Evolutionary conservation across 2,888 invertebrate genomes (phyloP), one percentile per base, ranked within the genome.

Genomic region (Diarsia dahlii): DNA sequence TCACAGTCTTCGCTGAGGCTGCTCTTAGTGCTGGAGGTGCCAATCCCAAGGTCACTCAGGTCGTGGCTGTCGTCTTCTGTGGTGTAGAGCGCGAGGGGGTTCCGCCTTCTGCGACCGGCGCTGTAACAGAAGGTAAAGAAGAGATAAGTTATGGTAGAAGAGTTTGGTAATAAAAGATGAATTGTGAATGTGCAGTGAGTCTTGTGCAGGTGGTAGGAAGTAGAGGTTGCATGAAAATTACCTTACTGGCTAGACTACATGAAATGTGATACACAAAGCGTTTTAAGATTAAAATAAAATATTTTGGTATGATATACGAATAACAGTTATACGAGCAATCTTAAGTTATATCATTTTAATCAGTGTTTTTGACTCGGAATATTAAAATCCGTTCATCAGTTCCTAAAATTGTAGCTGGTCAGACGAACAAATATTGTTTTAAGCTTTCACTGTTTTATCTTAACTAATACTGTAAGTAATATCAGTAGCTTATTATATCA

Each of bases 1-100:
- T 97, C 97, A 88, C 97, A 97, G 92, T 97, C 97, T 89, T 97
- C 97, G 84, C 97, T 97, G 86, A 97, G 96, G 89, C 97, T 97
- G 92, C 97, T 97, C 92, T 97, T 97, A 87, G 97, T 97, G 90
- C 97, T 97, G 89, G 97, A 97, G 71, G 97, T 97, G 84, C 97
- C 97, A 90, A 98, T 98, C 78, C 98, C 98, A 87, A 98, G 97
- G 94, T 98, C 98, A 90, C 98, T 98, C 84, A 98, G 97, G 95
- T 98, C 98, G 91, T 98, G 98, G 63, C 97, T 97, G 91, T 98
- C 98, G 87, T 98, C 98, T 89, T 98, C 98, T 81, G 98, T 60
- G 3, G 60, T 97, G 94, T 98, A 98, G 88, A 98, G 96, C 6
- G 98, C 97, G 74, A 98, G 95, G 75, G 96, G 97, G 92, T 94